These are phyloP conservation scores for Scomber scombrus DNA, from an alignment of 2,113 vertebrate genomes.

Conservation along the genomic window DNA sequence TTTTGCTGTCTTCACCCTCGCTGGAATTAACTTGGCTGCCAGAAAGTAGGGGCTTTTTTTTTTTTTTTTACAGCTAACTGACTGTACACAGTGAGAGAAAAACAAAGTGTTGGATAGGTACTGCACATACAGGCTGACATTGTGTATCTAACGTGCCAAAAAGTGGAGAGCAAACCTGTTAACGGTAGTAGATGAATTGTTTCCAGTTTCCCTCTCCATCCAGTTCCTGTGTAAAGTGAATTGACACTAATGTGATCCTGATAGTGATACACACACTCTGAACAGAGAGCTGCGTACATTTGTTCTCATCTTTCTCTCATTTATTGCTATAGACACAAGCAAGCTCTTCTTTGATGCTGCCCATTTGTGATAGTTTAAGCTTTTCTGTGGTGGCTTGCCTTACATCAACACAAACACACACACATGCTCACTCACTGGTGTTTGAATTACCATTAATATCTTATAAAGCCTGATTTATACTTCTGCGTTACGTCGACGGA, in stretches of 20 bases:
- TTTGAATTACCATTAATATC: slow-evolving; percentile 68
- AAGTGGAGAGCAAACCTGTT: background rate
- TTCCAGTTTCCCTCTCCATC: background rate
- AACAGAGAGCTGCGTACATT: background rate
- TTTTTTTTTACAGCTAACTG: slow-evolving; percentile 26
- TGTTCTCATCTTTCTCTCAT: slow-evolving; percentile 26
- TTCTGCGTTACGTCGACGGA: too few relatives aligned
- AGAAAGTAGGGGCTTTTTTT: slow-evolving; percentile 22
- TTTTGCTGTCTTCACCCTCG: background rate
- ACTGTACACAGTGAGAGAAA: slow-evolving; percentile 13
- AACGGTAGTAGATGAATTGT: slow-evolving; percentile 14
- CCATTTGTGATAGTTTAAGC: slow-evolving; percentile 46
- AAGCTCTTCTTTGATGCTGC: slow-evolving; percentile 32
- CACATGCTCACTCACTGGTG: slow-evolving; percentile 1
- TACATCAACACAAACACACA: slow-evolving; percentile 19
- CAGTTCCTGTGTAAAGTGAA: background rate
- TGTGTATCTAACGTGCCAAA: background rate
- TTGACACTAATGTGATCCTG: slow-evolving; percentile 13
- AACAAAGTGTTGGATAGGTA: background rate
- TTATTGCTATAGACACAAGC: slow-evolving; percentile 26
- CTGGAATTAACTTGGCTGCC: slow-evolving; percentile 27
- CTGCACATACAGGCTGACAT: too few relatives aligned
- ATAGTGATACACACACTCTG: slow-evolving; percentile 10
- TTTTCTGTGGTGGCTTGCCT: slow-evolving; percentile 30
- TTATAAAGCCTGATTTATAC: too few relatives aligned